Conservation (phyloP, 2,888 invertebrate genomes). For the Gibbula magus region DNA sequence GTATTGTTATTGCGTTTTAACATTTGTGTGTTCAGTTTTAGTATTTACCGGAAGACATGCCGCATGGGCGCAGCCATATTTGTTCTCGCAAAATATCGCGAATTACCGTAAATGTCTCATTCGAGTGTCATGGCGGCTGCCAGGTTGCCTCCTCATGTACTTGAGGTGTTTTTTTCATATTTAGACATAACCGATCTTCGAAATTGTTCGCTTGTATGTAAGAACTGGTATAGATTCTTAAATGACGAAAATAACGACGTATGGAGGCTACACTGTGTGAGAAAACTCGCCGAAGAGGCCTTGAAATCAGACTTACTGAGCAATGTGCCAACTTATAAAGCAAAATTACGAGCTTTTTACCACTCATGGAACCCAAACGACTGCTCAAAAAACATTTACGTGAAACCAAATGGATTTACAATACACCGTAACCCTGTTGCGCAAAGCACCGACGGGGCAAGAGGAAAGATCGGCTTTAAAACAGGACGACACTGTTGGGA, state of each 20-base stretch:
- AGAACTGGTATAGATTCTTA: slow-evolving; percentile 92
- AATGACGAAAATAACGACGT: slow-evolving; percentile 96
- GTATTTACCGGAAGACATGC: neutral
- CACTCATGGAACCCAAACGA: slow-evolving; percentile 98
- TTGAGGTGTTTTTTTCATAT: slow-evolving; percentile 84
- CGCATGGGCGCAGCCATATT: neutral
- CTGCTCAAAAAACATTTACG: slow-evolving; percentile 96
- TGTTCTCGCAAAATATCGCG: neutral
- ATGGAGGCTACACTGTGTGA: slow-evolving; percentile 92
- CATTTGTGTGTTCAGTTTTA: no score
- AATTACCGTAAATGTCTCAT: slow-evolving; percentile 25
- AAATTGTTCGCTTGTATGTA: slow-evolving; percentile 93
- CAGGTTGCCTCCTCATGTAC: slow-evolving; percentile 63
- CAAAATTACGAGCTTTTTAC: slow-evolving; percentile 90
- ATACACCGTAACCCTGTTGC: slow-evolving; percentile 98
- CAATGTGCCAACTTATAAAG: slow-evolving; percentile 91
- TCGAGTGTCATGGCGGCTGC: slow-evolving; percentile 64
- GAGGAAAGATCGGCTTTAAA: slow-evolving; percentile 88
- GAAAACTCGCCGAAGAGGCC: slow-evolving; percentile 89
- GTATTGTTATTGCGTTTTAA: no score
- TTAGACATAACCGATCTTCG: slow-evolving; percentile 89
- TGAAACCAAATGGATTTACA: slow-evolving; percentile 97
- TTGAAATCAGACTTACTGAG: slow-evolving; percentile 93
- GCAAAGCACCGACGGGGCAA: slow-evolving; percentile 95
- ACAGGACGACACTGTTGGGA: slow-evolving; percentile 98